Base-by-base conservation (phyloP, 2,797 vertebrate genomes). In the Nannoperca obscura region DNA sequence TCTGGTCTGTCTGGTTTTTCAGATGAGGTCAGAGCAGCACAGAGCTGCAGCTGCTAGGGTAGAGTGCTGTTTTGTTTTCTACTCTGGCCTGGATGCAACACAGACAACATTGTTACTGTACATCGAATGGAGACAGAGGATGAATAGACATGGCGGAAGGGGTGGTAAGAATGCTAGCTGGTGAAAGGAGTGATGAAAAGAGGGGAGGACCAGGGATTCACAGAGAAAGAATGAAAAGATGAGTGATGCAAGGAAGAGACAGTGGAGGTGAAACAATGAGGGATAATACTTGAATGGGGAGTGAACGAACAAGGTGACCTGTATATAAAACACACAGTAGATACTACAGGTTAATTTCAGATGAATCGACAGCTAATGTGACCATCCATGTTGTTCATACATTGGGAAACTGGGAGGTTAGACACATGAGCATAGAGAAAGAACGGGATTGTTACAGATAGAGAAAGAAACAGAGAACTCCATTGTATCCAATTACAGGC, bases 91-190 rank as follows among this genome's bases (percentile, higher is more conserved):
- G 62, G 53, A 72, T 17, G 53, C 86, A 88, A 92, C 92, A 93
- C 86, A 88, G 92, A 88, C 83, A 83, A 91, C 90, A 90, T 93
- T 93, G 93, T 94, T 89, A 89, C 79, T 85, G 87, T 90, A 90
- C 77, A 60, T 65, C n/a, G 78, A 78, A 73, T 44, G 15, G 80
- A 84, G 88, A 81, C 80, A 49, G 77, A 71, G 81, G 66, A 52
- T 89, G 88, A 92, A 91, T 90, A 82, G 88, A 80, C 38, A 22
- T 74, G 57, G 64, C 12, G 24, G 64, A 55, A 55, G 73, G 55
- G 74, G 53, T 3, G 38, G 61, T 60, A 71, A 58, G 71, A 74
- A 78, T 4, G 71, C 58, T 64, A 50, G 68, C 63, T 78, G 59
- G 60, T 82, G 85, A 89, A 85, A 80, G 76, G 55, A 54, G 61